Evolutionary conservation across 2,888 invertebrate species (phyloP).

Genomic region (Luperina testacea): DNA sequence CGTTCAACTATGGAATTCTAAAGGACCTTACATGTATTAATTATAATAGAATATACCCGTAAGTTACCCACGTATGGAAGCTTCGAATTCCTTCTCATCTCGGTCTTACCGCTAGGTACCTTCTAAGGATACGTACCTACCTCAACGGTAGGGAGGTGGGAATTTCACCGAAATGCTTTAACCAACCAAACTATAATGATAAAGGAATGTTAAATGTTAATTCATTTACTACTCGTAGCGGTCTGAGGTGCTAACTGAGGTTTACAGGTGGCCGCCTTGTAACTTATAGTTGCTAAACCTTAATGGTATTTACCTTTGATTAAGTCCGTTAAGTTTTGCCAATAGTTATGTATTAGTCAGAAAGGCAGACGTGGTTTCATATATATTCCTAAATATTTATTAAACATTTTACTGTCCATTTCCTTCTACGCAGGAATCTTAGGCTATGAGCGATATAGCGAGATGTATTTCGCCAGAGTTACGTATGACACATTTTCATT

Average conservation of each 20-base stretch:
- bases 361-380: constrained; percentile 16
- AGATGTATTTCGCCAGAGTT: constrained; percentile 9
- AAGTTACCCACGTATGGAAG: constrained; percentile 19
- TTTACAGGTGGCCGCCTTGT: constrained; percentile 10
- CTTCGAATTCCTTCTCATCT: constrained; percentile 43
- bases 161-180: constrained; percentile 53
- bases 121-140: constrained; percentile 22
- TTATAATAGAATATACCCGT: constrained; percentile 44
- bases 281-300: constrained; percentile 27
- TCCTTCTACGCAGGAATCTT: constrained; percentile 6
- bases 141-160: constrained; percentile 14
- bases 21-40: constrained; percentile 43
- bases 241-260: constrained; percentile 20
- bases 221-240: constrained; percentile 14
- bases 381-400: constrained; percentile 1
- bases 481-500: not conserved
- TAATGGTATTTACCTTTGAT: constrained; percentile 60
- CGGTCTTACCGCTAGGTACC: constrained; percentile 10
- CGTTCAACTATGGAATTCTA: constrained; percentile 35
- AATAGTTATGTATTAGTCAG: constrained; percentile 40
- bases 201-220: constrained; percentile 41
- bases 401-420: constrained; percentile 7
- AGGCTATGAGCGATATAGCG: not conserved
- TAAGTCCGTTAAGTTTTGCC: constrained; percentile 19
- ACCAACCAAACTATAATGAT: constrained; percentile 26